Base-by-base conservation (phyloP, 2,797 vertebrate species). In the Chrosomus eos region DNA sequence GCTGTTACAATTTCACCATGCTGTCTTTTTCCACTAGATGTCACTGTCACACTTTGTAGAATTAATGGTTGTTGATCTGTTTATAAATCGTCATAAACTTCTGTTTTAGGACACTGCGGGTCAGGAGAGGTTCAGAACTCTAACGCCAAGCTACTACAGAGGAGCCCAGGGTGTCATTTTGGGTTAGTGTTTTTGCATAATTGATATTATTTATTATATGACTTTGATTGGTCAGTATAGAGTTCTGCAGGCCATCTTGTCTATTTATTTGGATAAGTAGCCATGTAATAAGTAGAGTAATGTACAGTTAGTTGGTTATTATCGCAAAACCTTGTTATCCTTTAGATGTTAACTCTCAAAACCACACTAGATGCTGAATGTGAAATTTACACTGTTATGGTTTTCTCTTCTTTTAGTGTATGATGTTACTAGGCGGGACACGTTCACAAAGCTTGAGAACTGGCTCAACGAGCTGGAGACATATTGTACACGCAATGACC, bases 381-480 rank as follows among this genome's bases (percentile, higher is more conserved):
- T 28, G 18, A 64, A 40, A 51, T 36, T 66, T 40, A 73, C 26
- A 62, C 28, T 58, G 13, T 28, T 16, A 26, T 79, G 36, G 18
- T 51, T 48, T 71, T 68, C 14, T 86, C 26, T 70, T 79, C 23
- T 66, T 60, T 70, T 91, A 99, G 98, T 99, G 62, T 99, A 99
- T 92, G 98, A 99, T 89, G 98, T 99, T 88, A 97, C 97, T 0
- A 97, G 97, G 91, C 95, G 98, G 80, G 98, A 99, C 78, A 97
- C 97, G 48, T 99, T 99, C 91, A 94, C 95, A 7, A 98, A 96
- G 90, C 95, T 99, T 85, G 97, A 97, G 92, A 99, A 98, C 94
- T 99, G 98, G 98, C 94, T 99, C 91, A 99, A 96, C 86, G 98
- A 99, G 92, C 93, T 99, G 94, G 98, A 99, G 94, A 99, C 98